A percentile compares a stretch with the other conserved stretches of the same genome.
Conservation (phyloP, 2,888 invertebrate species). For the Conchocele bisecta region DNA sequence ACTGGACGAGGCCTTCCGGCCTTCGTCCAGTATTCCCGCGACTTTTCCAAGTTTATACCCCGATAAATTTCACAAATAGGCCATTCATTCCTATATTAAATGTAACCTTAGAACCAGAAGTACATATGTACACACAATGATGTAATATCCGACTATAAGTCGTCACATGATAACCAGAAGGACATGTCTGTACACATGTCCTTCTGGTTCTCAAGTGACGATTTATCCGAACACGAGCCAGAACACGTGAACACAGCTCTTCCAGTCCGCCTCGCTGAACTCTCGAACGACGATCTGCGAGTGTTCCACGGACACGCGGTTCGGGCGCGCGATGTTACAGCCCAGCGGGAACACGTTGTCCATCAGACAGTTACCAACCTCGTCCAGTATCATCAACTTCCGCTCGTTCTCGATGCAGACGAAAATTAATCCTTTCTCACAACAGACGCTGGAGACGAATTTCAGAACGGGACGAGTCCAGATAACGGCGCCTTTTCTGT, state of each 20-base stretch:
- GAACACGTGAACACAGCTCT: slow-evolving; percentile 57
- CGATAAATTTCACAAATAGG: too few species aligned
- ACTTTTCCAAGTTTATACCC: too few species aligned
- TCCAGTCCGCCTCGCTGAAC: slow-evolving; percentile 58
- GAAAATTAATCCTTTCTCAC: slow-evolving; percentile 51
- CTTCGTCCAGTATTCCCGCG: too few species aligned
- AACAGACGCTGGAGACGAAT: slow-evolving; percentile 51
- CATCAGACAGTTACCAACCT: slow-evolving; percentile 38
- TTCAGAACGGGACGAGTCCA: slow-evolving; percentile 55
- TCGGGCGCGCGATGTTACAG: slow-evolving; percentile 51
- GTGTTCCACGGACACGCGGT: slow-evolving; percentile 50
- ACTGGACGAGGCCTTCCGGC: too few species aligned
- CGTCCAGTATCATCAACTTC: slow-evolving; percentile 52
- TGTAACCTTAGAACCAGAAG: too few species aligned
- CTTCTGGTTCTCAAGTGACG: too few species aligned
- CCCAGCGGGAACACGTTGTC: slow-evolving; percentile 56
- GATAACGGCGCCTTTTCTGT: slow-evolving; percentile 47
- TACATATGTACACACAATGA: too few species aligned
- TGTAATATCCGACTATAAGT: too few species aligned
- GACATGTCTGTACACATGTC: too few species aligned
- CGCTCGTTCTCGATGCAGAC: slow-evolving; percentile 56
- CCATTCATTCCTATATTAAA: too few species aligned
- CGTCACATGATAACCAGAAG: too few species aligned
- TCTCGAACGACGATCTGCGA: slow-evolving; percentile 51
- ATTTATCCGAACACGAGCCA: slow-evolving; percentile 14